These are phyloP conservation scores for Falcunculus frontatus DNA, from an alignment of 2,113 vertebrate species.

Conservation along the genomic window DNA sequence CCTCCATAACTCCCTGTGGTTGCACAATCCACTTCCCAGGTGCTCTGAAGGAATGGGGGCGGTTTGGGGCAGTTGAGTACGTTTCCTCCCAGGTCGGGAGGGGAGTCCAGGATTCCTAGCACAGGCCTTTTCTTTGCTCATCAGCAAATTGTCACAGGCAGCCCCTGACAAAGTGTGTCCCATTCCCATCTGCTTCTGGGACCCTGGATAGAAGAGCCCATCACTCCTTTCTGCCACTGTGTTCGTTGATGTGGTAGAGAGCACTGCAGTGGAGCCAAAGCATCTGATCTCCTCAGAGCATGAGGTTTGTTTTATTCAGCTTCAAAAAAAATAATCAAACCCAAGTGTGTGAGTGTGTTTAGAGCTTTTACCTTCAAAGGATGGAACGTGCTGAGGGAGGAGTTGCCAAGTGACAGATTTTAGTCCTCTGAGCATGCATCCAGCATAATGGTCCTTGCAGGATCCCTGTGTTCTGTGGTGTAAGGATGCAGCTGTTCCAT, in stretches of 20 bases:
- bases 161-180: not conserved
- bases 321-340: not conserved
- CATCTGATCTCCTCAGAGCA: not conserved
- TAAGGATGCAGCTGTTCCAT: not conserved
- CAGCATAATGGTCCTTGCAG: not conserved
- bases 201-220: not conserved
- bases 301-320: not conserved
- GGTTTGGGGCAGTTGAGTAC: not conserved
- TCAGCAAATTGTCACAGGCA: not conserved
- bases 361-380: not conserved
- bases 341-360: not conserved
- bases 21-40: not conserved
- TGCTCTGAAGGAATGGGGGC: not conserved
- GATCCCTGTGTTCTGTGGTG: not conserved
- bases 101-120: not conserved
- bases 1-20: not conserved
- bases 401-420: not conserved
- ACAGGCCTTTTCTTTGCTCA: not conserved
- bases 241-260: accelerated
- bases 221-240: not conserved
- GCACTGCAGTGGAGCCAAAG: not conserved
- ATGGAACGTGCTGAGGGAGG: not conserved
- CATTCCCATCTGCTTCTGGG: not conserved
- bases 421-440: not conserved
- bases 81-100: not conserved